phyloP scores from a whole-genome alignment of 2,113 vertebrate species.

The Pavo muticus region DNA sequence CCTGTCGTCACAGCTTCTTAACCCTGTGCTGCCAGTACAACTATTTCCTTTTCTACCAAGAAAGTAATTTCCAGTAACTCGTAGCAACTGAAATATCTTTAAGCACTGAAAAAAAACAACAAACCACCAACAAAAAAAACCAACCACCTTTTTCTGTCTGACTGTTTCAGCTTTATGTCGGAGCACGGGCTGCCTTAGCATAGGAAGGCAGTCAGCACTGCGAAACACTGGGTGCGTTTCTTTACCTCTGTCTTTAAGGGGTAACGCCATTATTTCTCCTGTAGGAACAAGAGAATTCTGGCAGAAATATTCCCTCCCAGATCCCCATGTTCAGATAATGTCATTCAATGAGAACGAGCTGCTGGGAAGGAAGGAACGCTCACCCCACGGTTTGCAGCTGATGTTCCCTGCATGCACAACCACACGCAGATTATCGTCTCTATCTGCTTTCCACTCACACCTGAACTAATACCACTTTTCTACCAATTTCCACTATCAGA shows the following conservation, averaged over 20 bases:
- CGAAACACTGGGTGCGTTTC: not conserved
- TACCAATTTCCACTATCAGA: not conserved
- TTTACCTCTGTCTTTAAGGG: slow-evolving; percentile 6
- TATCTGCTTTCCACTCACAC: not conserved
- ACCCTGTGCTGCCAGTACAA: slow-evolving; percentile 6
- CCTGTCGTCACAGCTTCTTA: not conserved
- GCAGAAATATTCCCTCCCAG: not conserved
- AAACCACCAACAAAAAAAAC: not conserved
- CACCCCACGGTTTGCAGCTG: not conserved
- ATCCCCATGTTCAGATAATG: not conserved
- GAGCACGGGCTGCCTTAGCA: slow-evolving; percentile 26
- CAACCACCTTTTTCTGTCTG: slow-evolving; percentile 47
- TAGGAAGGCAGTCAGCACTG: not conserved
- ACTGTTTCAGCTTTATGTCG: slow-evolving; percentile 16
- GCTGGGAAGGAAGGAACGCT: not conserved
- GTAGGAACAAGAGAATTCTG: slow-evolving; percentile 35
- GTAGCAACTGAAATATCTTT: slow-evolving; percentile 19
- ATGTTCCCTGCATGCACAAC: not conserved
- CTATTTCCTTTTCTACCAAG: slow-evolving; percentile 53
- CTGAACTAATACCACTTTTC: not conserved
- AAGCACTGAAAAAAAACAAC: not conserved
- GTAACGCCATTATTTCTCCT: slow-evolving; percentile 13
- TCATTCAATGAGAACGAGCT: not conserved
- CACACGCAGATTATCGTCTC: not conserved
- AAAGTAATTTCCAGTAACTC: slow-evolving; percentile 64